A percentile compares a stretch with the other conserved stretches of the same genome.
Conservation (phyloP, 1,140 invertebrate genomes). For the Anastatus disparis region DNA sequence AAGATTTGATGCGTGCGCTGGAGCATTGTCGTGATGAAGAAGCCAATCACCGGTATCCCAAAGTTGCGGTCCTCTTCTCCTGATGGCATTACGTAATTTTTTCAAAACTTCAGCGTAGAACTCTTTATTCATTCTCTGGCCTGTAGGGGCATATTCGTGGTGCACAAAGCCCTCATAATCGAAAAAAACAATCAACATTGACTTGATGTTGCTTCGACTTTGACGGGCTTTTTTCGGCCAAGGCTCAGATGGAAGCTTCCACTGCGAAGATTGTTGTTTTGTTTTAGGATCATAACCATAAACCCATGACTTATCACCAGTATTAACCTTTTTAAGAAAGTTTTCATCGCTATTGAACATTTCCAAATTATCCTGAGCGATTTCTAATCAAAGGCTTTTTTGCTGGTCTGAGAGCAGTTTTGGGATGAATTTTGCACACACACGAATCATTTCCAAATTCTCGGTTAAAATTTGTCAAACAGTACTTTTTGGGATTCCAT, state of each 20-base stretch:
- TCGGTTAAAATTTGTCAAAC: conserved; percentile 43
- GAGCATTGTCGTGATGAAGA: conserved; percentile 57
- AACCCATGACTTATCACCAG: conserved; percentile 49
- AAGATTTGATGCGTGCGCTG: conserved; percentile 44
- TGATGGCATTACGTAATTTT: conserved; percentile 28
- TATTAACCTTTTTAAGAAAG: conserved; percentile 54
- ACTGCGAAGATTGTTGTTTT: background rate
- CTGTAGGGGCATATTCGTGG: conserved; percentile 22
- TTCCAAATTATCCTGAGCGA: conserved; percentile 55
- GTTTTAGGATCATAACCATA: conserved; percentile 47
- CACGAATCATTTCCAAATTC: conserved; percentile 49
- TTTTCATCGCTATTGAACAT: conserved; percentile 64
- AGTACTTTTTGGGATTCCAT: conserved; percentile 44
- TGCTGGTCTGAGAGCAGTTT: conserved; percentile 52
- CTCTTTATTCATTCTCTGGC: conserved; percentile 23
- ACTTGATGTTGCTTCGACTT: background rate
- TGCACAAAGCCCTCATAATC: background rate
- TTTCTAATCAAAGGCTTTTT: conserved; percentile 45
- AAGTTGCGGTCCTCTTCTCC: conserved; percentile 34
- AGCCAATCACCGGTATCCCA: conserved; percentile 44
- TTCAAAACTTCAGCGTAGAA: conserved; percentile 17
- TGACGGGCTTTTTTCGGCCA: background rate
- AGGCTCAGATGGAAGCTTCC: background rate
- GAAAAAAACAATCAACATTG: conserved; percentile 7
- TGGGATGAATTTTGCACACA: conserved; percentile 52